These are phyloP conservation scores for Spodoptera frugiperda DNA, from an alignment of 1,140 invertebrate species.

Conservation along the genomic window DNA sequence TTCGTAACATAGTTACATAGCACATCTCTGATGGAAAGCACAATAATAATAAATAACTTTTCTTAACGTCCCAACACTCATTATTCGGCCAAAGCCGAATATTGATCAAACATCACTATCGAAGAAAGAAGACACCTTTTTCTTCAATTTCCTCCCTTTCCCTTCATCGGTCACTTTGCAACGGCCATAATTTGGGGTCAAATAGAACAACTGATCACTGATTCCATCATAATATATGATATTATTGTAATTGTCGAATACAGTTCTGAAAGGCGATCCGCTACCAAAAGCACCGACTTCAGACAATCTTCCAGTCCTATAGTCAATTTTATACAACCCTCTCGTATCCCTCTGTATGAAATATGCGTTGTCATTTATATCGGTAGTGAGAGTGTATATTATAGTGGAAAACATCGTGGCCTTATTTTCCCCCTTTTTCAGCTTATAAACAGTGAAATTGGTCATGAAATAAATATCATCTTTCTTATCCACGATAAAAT, in stretches of 20 bases:
- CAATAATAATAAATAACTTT: too few species aligned
- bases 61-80: background rate
- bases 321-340: slow-evolving; percentile 68
- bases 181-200: slow-evolving; percentile 64
- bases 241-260: slow-evolving; percentile 72
- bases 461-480: slow-evolving; percentile 73
- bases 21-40: too few species aligned
- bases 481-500: slow-evolving; percentile 70
- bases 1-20: too few species aligned
- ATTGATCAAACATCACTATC: slow-evolving; percentile 3
- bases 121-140: slow-evolving; percentile 47
- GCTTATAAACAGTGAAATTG: slow-evolving; percentile 62
- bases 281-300: slow-evolving; percentile 68
- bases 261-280: slow-evolving; percentile 61
- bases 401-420: slow-evolving; percentile 63
- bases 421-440: slow-evolving; percentile 63
- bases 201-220: slow-evolving; percentile 68
- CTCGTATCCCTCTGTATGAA: slow-evolving; percentile 68
- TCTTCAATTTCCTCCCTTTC: slow-evolving; percentile 57
- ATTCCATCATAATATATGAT: slow-evolving; percentile 68
- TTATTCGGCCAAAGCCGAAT: background rate
- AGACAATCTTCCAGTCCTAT: slow-evolving; percentile 53
- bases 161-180: slow-evolving; percentile 64
- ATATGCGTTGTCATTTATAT: slow-evolving; percentile 65
- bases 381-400: slow-evolving; percentile 68